phyloP scores from a whole-genome alignment of 2,113 vertebrate genomes.

The Diphyllodes magnificus region DNA sequence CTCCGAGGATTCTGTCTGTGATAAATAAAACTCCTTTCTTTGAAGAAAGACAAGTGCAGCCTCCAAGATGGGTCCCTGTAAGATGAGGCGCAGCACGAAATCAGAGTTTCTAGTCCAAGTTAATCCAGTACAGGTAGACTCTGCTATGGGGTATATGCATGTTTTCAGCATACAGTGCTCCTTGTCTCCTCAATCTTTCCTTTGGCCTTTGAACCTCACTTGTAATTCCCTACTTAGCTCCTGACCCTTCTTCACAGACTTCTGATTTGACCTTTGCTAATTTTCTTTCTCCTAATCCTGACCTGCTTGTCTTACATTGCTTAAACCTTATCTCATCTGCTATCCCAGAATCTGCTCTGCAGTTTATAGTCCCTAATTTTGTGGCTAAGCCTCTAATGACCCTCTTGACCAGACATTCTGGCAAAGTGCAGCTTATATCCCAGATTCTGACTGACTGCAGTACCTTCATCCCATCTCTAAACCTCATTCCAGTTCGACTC shows the following conservation, averaged over 20 bases:
- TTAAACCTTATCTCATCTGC: neutral
- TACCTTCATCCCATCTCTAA: neutral
- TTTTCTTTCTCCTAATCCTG: conserved; percentile 20
- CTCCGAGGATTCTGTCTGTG: neutral
- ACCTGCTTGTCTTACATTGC: neutral
- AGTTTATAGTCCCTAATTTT: neutral
- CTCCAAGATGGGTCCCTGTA: neutral
- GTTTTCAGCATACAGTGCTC: neutral
- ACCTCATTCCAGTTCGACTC: neutral
- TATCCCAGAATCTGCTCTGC: neutral
- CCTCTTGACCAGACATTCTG: neutral
- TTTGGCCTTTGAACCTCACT: conserved; percentile 12
- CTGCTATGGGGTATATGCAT: neutral
- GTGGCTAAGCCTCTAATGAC: neutral
- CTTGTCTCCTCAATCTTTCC: neutral
- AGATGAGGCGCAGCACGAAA: neutral
- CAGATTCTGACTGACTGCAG: neutral
- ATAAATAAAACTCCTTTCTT: neutral
- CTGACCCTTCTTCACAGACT: neutral
- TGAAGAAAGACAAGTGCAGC: neutral
- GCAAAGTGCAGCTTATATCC: neutral
- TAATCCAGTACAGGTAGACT: neutral
- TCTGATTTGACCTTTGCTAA: neutral
- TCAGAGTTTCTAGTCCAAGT: neutral
- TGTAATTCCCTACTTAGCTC: conserved; percentile 11